Base-by-base conservation (phyloP, 2,113 vertebrate species). In the Telmatochromis sp. region DNA sequence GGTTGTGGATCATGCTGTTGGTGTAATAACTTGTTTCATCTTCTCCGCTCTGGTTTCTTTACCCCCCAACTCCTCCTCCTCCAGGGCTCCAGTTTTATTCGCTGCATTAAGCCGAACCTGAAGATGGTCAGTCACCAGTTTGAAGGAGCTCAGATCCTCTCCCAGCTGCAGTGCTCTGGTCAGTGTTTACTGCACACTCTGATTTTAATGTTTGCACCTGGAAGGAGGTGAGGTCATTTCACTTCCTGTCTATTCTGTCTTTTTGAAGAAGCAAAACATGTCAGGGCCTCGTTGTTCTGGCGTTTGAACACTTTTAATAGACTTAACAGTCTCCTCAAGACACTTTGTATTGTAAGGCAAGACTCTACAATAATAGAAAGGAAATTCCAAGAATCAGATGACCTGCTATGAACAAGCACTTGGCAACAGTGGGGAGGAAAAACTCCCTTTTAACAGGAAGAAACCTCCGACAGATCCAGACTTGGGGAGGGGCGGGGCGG, bases 151-250 rank as follows among this genome's bases (percentile, higher is more conserved):
- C 99, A 99, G 93, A 99, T 99, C 60, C 97, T 99, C 40, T 99
- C 99, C 23, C 99, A 99, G 93, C 98, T 99, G 83, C 99, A 99
- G 84, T 99, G 99, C 93, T 99, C 98, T 91, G 99, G 99, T 99
- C 94, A 90, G 95, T 94, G 28, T 51, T 49, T 42, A 13, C 19
- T 37, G 81, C 12, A 42, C 12, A 9, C 35, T 68, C 21, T 42
- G 37, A 17, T 47, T 47, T 73, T 17, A 73, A 47, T 73, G 68
- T 70, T 70, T 23, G 5, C 65, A 73, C n/a, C 65, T 42, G 7
- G 21, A 73, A 73, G 37, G 65, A 73, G n/a, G 37, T 73, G 37
- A 70, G 21, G 37, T 15, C 19, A 40, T 68, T 68, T 40, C 63
- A 68, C 33, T 68, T 68, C 63, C 35, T 40, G 35, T 40, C 63